Base-by-base conservation (phyloP, 1,140 invertebrate species). In the Drosophila willistoni region DNA sequence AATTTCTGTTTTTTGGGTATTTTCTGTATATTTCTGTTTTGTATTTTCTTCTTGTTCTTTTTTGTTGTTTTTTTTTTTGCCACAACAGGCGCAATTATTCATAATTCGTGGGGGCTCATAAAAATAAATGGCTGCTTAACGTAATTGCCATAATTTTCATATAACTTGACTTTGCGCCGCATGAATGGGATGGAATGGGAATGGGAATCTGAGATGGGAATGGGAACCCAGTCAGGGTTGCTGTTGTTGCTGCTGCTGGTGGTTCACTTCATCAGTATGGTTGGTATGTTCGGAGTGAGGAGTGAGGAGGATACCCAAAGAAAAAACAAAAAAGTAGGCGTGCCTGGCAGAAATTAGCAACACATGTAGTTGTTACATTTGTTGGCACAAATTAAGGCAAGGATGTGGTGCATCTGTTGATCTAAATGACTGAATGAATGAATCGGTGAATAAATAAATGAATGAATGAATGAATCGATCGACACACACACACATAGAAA, bases 101-200 rank as follows among this genome's bases (percentile, higher is more conserved):
- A 86, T 86, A 86, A 86, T 86, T 86, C 82, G 79, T 86, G 83
- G 83, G 83, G 83, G 84, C 83, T 87, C 83, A 87, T 87, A 87
- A 87, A 87, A 87, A 89, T 87, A 87, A 87, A 87, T 87, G 79
- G 79, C 83, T 87, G 83, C 84, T 87, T 87, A 87, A 78, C 83
- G 84, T 87, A 87, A 86, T 86, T 86, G 83, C 83, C 83, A 86
- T 87, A 87, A 87, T 87, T 47, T 87, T 87, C 68, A 79, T 79
- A 70, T 82, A 76, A 86, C 83, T 86, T 82, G 83, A 79, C 76
- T 79, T 71, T 77, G 60, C 47, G 61, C 44, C 44, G 36, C 33
- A 33, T 39, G 47, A 19, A 41, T 51, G 61, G 66, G 63, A 70
- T 54, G 34, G 56, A 63, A 34, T 56, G 67, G 42, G 59, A 47